Evolutionary conservation across 2,888 invertebrate species (phyloP), one percentile per base, ranked within the genome.

Genomic region (Rotaria sp.): DNA sequence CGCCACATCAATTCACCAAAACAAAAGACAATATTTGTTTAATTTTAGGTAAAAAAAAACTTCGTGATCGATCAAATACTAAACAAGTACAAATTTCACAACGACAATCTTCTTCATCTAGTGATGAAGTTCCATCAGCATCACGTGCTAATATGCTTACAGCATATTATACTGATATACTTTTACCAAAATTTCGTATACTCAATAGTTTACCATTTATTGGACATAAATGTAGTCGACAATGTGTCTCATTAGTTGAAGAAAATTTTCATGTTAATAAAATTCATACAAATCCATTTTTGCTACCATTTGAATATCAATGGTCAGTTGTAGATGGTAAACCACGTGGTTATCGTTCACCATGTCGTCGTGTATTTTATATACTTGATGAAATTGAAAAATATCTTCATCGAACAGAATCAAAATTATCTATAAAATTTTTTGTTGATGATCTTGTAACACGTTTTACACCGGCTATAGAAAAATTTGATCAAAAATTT

Each of bases 291-390:
- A 80, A 80, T 80, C 80, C 80, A 45, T 80, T 45, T 80, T n/a
- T 41, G n/a, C 26, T 80, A 8, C 80, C 80, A 45, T 45, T 80
- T n/a, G 45, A 80, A 80, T 80, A 15, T 80, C 45, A n/a, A 80
- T 80, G 80, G 80, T 45, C 41, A 3, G 10, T 45, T 45, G 8
- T 45, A 1, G 45, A 80, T 80, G 45, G 45, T n/a, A 80, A 80
- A 80, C 45, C 80, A 24, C 80, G 80, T n/a, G 45, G 45, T n/a
- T 80, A 45, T 80, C 80, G 80, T 45, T n/a, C 80, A 45, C 80
- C 80, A 26, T 80, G 80, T 45, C 45, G 11, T 26, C n/a, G 41
- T 26, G n/a, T 26, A 80, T 35, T 80, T 26, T 45, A 45, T 26
- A 10, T 26, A 80, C 80, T 80, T n/a, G 45, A 45, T 26, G 45